Percentiles rank a stretch among this genome's conserved stretches.
These are phyloP conservation scores for Rhamphomyia laevipes DNA, from an alignment of 2,888 invertebrate genomes.

Conservation along the genomic window DNA sequence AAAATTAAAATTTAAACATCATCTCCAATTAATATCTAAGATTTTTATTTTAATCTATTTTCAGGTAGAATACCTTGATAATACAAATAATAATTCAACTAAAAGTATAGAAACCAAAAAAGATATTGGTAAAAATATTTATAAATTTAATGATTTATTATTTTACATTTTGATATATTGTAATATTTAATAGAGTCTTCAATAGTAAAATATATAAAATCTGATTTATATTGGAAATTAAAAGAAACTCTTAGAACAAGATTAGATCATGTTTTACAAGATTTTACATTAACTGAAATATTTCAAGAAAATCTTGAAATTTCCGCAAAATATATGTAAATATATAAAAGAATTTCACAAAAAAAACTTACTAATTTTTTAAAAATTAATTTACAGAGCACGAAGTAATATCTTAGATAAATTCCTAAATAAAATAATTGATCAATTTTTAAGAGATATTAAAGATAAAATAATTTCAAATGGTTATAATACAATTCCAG, in stretches of 20 bases:
- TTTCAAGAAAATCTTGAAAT: constrained; percentile 10
- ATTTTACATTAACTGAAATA: constrained; percentile 10
- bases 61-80: constrained; percentile 8
- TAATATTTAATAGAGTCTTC: constrained; percentile 7
- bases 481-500: neutral
- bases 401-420: neutral
- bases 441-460: constrained; percentile 1
- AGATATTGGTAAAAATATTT: constrained; percentile 6
- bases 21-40: neutral
- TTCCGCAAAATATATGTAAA: constrained; percentile 10
- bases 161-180: neutral
- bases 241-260: constrained; percentile 9
- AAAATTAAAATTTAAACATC: neutral
- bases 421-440: constrained; percentile 1
- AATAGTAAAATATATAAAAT: constrained; percentile 10
- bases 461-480: neutral
- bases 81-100: neutral
- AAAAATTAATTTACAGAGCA: constrained; percentile 1
- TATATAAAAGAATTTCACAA: neutral
- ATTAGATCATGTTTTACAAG: constrained; percentile 10
- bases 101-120: constrained; percentile 1
- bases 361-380: too few relatives aligned
- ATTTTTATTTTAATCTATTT: neutral
- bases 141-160: neutral
- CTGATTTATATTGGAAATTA: constrained; percentile 10